Evolutionary conservation across 2,797 vertebrate species (phyloP).

Genomic region (Cephalopachus bancanus): DNA sequence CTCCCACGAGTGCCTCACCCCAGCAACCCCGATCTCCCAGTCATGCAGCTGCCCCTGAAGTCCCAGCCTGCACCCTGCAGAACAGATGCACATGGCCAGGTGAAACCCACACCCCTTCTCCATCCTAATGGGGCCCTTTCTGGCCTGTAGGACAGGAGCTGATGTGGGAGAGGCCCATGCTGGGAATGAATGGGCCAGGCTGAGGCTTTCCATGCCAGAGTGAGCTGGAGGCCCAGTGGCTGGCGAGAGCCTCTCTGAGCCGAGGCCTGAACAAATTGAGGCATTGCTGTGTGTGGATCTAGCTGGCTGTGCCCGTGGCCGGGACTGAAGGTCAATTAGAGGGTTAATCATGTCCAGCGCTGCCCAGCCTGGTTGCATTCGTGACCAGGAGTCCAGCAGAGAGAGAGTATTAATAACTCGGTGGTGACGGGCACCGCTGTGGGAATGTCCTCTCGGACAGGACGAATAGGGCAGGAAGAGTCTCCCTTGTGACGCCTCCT

Average conservation of each 20-base stretch:
- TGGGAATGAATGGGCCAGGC: not conserved
- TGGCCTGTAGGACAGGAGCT: not conserved
- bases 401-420: constrained; percentile 72
- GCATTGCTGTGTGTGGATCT: not conserved
- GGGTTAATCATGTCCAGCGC: not conserved
- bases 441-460: constrained; percentile 3
- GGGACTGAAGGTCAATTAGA: constrained; percentile 59
- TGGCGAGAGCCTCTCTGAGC: not conserved
- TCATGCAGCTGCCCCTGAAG: not conserved
- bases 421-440: not conserved
- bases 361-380: not conserved
- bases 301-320: not conserved
- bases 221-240: not conserved
- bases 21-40: not conserved
- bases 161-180: not conserved
- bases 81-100: not conserved
- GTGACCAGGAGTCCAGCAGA: constrained; percentile 33
- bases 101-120: not conserved
- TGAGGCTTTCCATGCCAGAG: not conserved
- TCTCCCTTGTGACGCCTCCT: not conserved
- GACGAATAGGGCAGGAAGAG: not conserved
- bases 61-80: no score
- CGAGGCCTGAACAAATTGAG: not conserved
- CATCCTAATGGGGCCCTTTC: not conserved
- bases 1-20: not conserved